Conservation (phyloP, 2,113 vertebrate genomes). For the Sylvietta virens region DNA sequence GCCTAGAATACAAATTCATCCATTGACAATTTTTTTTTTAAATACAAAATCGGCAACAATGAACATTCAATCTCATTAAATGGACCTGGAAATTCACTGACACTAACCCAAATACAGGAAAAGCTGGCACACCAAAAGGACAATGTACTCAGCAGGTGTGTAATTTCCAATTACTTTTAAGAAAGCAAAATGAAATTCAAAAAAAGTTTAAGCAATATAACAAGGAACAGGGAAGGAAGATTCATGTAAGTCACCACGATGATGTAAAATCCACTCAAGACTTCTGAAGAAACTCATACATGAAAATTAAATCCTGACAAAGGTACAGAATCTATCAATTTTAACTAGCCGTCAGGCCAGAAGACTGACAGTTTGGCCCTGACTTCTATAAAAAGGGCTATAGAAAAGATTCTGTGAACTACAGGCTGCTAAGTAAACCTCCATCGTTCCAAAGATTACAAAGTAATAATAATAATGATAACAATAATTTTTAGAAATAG, state of each 20-base stretch:
- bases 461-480: neutral
- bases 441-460: neutral
- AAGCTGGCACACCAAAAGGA: neutral
- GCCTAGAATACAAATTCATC: neutral
- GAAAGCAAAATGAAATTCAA: neutral
- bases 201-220: neutral
- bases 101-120: neutral
- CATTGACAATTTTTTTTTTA: neutral
- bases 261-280: neutral
- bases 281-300: neutral
- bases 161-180: neutral
- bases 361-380: neutral
- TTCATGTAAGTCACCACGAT: neutral
- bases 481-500: neutral
- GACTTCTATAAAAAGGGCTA: neutral
- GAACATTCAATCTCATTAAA: neutral
- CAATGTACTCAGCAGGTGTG: neutral
- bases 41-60: neutral
- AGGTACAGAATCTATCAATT: neutral
- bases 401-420: neutral
- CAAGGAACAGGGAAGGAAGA: neutral
- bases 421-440: neutral
- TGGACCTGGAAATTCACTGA: neutral
- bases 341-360: neutral
- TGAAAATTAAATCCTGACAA: neutral